A percentile compares a stretch with the other conserved stretches of the same genome.
Conservation (phyloP, 2,888 invertebrate genomes). For the Salpingus planirostris region DNA sequence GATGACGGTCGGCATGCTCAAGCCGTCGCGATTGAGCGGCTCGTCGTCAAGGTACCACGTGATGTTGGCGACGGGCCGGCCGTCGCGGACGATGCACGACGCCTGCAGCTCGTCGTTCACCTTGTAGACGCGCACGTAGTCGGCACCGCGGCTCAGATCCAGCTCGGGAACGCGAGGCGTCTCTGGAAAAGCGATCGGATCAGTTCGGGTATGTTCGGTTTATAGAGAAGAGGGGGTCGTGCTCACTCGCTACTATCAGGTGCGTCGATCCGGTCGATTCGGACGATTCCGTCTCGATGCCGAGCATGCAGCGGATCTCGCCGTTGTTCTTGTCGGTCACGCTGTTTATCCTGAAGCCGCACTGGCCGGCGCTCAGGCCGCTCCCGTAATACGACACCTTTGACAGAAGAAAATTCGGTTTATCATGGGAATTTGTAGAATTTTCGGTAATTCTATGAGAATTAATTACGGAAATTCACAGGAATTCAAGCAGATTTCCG, state of each 20-base stretch:
- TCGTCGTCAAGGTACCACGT: constrained; percentile 63
- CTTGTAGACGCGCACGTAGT: constrained; percentile 43
- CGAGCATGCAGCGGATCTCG: constrained; percentile 57
- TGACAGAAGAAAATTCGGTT: no score
- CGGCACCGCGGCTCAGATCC: constrained; percentile 37
- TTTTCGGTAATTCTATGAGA: no score
- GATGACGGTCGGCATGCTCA: constrained; percentile 47
- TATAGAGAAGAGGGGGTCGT: no score
- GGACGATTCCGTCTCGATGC: constrained; percentile 46
- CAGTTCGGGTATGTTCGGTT: no score
- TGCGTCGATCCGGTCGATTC: constrained; percentile 54
- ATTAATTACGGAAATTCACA: no score
- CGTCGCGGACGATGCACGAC: constrained; percentile 58
- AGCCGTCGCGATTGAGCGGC: constrained; percentile 44
- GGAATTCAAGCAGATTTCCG: no score
- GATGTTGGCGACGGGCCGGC: constrained; percentile 67
- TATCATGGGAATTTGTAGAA: no score
- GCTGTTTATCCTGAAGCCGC: constrained; percentile 58
- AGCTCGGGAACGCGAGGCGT: constrained; percentile 44
- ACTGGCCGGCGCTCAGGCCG: constrained; percentile 54
- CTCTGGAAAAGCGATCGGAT: no score
- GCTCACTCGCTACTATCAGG: constrained; percentile 66
- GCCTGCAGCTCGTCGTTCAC: constrained; percentile 57
- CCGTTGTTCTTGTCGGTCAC: constrained; percentile 63
- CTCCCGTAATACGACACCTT: constrained; percentile 46